Conservation (phyloP, 2,888 invertebrate species). For the Caenorhabditis wallacei region DNA sequence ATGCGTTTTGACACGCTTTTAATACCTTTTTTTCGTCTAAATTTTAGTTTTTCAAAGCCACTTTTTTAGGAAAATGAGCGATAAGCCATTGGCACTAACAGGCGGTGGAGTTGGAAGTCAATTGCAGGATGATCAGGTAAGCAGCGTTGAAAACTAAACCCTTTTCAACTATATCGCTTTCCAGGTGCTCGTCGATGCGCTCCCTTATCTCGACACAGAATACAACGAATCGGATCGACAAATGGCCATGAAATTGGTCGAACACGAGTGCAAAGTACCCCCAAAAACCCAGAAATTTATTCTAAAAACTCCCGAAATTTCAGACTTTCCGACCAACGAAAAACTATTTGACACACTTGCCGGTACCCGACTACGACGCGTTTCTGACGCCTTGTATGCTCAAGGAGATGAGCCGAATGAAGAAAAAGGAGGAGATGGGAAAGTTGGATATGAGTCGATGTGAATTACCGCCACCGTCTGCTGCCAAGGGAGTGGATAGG, state of each 20-base stretch:
- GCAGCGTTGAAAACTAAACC: not conserved
- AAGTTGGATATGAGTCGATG: constrained; percentile 81
- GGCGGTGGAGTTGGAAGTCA: constrained; percentile 29
- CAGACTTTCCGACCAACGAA: constrained; percentile 93
- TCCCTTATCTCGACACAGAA: constrained; percentile 79
- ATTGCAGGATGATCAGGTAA: constrained; percentile 55
- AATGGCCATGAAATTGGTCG: constrained; percentile 94
- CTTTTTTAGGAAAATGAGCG: constrained; percentile 36
- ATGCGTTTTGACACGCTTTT: constrained; percentile 5
- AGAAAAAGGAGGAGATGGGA: constrained; percentile 78
- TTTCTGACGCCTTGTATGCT: constrained; percentile 85
- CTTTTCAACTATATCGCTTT: not conserved
- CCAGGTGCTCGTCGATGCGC: constrained; percentile 75
- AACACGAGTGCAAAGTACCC: constrained; percentile 94
- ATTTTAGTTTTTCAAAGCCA: not conserved
- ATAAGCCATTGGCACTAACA: constrained; percentile 58
- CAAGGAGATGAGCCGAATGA: constrained; percentile 77
- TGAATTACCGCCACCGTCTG: constrained; percentile 79
- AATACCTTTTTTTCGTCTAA: not conserved
- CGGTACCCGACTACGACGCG: constrained; percentile 89
- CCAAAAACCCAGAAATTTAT: not conserved
- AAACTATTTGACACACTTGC: constrained; percentile 94
- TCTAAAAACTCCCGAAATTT: constrained; percentile 4
- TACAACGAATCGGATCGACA: constrained; percentile 79
- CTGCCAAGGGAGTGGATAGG: constrained; percentile 74